A percentile compares a stretch with the other conserved stretches of the same genome.
phyloP scores from a whole-genome alignment of 2,113 vertebrate species.

The Bufo bufo region DNA sequence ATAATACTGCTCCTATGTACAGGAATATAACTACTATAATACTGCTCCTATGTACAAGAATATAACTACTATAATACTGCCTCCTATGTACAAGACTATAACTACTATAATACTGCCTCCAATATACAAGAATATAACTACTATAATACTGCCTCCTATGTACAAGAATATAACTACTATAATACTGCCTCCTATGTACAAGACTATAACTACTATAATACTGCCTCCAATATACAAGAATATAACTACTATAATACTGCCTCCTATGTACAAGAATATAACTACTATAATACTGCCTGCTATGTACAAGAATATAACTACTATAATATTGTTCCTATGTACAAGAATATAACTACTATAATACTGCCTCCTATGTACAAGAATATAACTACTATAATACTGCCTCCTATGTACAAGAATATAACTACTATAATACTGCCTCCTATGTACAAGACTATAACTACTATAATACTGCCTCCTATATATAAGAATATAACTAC shows the following conservation, averaged over 20 bases:
- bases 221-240: background rate
- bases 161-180: constrained; percentile 16
- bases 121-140: background rate
- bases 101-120: too few relatives aligned
- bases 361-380: too few relatives aligned
- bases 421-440: background rate
- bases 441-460: background rate
- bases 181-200: constrained; percentile 14
- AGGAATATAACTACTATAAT: too few relatives aligned
- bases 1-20: too few relatives aligned
- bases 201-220: background rate
- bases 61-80: too few relatives aligned
- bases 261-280: too few relatives aligned
- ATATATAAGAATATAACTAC: constrained; percentile 3
- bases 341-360: too few relatives aligned
- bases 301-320: background rate
- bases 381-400: background rate
- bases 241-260: background rate
- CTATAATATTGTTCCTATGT: background rate
- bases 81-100: too few relatives aligned
- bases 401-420: background rate
- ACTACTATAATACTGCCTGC: background rate
- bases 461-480: background rate
- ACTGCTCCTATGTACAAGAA: too few relatives aligned
- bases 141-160: background rate